phyloP scores from a whole-genome alignment of 2,113 vertebrate species.

The Neogobius melanostomus region DNA sequence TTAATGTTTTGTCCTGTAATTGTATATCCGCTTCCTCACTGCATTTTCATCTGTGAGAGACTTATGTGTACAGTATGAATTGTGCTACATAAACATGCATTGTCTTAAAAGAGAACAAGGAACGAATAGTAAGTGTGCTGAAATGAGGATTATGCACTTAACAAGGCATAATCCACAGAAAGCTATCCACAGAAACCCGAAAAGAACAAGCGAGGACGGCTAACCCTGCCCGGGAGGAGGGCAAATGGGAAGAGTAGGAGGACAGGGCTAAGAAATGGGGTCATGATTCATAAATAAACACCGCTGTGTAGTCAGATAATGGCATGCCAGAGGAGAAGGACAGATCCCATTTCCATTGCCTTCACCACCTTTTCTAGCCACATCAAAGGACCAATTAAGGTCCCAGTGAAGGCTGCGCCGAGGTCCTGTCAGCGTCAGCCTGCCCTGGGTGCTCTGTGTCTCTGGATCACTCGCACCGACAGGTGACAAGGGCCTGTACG shows the following conservation, averaged over 20 bases:
- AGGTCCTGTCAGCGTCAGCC: constrained; percentile 69
- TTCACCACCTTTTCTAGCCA: constrained; percentile 84
- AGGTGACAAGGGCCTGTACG: constrained; percentile 66
- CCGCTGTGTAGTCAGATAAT: constrained; percentile 54
- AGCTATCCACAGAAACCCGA: neutral
- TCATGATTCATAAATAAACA: constrained; percentile 66
- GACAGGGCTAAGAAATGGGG: constrained; percentile 22
- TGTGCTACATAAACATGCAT: no score
- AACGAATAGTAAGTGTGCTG: constrained; percentile 43
- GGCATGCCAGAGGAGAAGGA: constrained; percentile 54
- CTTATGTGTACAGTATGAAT: no score
- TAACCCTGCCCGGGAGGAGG: constrained; percentile 29
- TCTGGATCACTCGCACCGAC: constrained; percentile 61
- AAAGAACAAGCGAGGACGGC: constrained; percentile 6
- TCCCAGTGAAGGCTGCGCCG: constrained; percentile 80
- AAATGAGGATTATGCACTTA: constrained; percentile 5
- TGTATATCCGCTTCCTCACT: no score
- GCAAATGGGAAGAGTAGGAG: constrained; percentile 22
- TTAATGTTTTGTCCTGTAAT: no score
- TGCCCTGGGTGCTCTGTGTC: constrained; percentile 66
- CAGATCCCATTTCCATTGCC: constrained; percentile 69
- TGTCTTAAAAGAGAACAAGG: no score
- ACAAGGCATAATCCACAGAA: constrained; percentile 14
- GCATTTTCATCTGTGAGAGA: no score
- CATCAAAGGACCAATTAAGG: constrained; percentile 99